Percentiles rank a stretch among this genome's conserved stretches.
These are phyloP conservation scores for Brenthis hecate DNA, from an alignment of 2,888 invertebrate species.

Conservation along the genomic window DNA sequence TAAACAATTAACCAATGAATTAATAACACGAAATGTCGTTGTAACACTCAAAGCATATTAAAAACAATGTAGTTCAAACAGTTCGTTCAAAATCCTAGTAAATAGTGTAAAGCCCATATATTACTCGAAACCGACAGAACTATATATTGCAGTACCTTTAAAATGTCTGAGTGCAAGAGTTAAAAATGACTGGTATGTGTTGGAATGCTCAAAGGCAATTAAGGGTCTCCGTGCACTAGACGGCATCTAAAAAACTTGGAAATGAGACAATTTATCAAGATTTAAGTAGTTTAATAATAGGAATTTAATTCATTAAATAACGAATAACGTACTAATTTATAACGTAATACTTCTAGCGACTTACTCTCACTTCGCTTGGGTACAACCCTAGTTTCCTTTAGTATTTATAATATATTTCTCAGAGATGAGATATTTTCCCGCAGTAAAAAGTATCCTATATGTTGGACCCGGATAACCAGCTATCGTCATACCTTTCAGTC, in stretches of 20 bases:
- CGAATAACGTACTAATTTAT: too few species aligned
- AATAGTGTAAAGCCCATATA: slow-evolving; percentile 2
- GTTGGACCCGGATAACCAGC: too few species aligned
- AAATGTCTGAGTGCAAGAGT: slow-evolving; percentile 28
- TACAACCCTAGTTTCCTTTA: too few species aligned
- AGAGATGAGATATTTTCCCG: too few species aligned
- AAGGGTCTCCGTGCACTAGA: slow-evolving; percentile 9
- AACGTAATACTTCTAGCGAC: too few species aligned
- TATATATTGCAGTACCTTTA: slow-evolving; percentile 13
- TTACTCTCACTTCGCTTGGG: too few species aligned
- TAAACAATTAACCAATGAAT: too few species aligned
- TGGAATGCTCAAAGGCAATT: slow-evolving; percentile 27
- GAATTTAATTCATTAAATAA: not conserved
- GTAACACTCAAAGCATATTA: not conserved
- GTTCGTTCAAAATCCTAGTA: not conserved
- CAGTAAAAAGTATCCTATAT: too few species aligned
- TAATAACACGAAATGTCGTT: not conserved
- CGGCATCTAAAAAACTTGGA: slow-evolving; percentile 6
- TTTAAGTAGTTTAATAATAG: slow-evolving; percentile 12
- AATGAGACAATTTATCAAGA: slow-evolving; percentile 16
- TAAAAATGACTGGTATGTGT: slow-evolving; percentile 35
- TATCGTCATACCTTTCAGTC: too few species aligned
- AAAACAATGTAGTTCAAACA: not conserved
- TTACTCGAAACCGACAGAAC: slow-evolving; percentile 20
- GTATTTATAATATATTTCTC: too few species aligned